Evolutionary conservation across 2,797 vertebrate species (phyloP), one percentile per base, ranked within the genome.

Genomic region (Fistularia commersonii): DNA sequence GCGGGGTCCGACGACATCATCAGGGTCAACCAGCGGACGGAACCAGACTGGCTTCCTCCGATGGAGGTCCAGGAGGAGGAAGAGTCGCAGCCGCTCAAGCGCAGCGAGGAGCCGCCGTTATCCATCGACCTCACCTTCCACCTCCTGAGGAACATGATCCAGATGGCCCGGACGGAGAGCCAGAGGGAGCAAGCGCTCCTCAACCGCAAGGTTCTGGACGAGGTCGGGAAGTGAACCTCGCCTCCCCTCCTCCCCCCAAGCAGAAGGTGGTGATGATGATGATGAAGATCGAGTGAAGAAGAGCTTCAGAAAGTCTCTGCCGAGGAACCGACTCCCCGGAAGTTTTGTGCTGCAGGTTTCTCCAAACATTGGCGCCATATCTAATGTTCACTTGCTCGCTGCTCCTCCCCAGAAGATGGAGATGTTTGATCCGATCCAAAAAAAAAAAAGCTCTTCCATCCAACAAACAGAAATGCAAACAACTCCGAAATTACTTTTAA

Each of bases 91-190:
- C 69, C 86, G 57, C 63, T 74, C 65, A 92, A 92, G 64, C 86
- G 94, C 45, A 84, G 83, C 68, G 86, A 90, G 5, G 92, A 93
- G 45, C 91, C 94, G 6, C 91, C 92, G 2, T 90, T 97, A 47
- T 97, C 95, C 65, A 95, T 98, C 67, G 94, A 98, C 86, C 92
- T 98, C 76, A 95, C 94, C 54, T 97, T 97, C 87, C 95, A 97
- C 87, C 89, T 98, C 52, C 89, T 98, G 60, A 85, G 94, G 80
- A 93, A 94, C 43, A 94, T 97, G 90, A 87, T 97, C 75, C 91
- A 95, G 61, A 91, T 95, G 80, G 93, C 93, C 45, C 90, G 92
- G 72, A 86, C 85, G 41, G 91, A 97, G 80, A 94, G 88, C 69
- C 92, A 94, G 82, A 86, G 88, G 42, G 91, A 93, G 79, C 95